Percentiles rank a stretch among this genome's conserved stretches.
Evolutionary conservation across 1,140 invertebrate species (phyloP).

Genomic region (Pristionchus pacificus): DNA sequence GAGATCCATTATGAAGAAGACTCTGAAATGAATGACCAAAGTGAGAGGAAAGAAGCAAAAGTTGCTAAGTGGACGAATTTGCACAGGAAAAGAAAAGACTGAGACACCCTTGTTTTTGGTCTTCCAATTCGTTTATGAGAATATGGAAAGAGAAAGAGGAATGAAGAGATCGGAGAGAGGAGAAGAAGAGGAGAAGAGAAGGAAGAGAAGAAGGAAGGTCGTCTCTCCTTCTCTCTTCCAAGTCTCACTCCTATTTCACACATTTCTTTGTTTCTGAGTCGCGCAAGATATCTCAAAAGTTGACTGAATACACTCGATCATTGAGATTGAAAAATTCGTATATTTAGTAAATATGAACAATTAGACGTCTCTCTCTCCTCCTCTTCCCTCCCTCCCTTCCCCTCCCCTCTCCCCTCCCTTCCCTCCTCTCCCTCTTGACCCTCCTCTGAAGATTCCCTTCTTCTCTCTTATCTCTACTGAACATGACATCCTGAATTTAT

Average conservation of each 20-base stretch:
- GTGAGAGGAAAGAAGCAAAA: too few relatives aligned
- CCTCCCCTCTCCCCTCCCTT: not conserved
- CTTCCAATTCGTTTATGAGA: too few relatives aligned
- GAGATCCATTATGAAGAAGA: too few relatives aligned
- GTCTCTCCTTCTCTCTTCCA: not conserved
- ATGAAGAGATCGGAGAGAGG: constrained; percentile 1
- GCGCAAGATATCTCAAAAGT: not conserved
- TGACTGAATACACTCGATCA: not conserved
- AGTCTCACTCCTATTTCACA: not conserved
- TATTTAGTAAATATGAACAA: constrained; percentile 5
- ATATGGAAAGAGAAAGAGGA: too few relatives aligned
- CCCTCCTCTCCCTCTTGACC: not conserved
- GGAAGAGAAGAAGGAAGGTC: not conserved
- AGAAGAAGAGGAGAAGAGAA: not conserved
- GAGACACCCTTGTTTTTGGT: too few relatives aligned
- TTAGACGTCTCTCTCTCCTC: constrained; percentile 7
- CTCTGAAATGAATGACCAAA: too few relatives aligned
- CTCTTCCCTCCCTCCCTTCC: not conserved
- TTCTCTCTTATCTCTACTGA: too few relatives aligned
- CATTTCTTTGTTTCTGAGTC: not conserved
- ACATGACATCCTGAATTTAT: too few relatives aligned
- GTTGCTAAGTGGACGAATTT: too few relatives aligned
- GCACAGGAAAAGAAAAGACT: too few relatives aligned
- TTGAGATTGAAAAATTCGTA: constrained; percentile 15
- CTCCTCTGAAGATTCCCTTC: not conserved